phyloP scores from a whole-genome alignment of 1,140 invertebrate genomes.

The Papilio xuthus region DNA sequence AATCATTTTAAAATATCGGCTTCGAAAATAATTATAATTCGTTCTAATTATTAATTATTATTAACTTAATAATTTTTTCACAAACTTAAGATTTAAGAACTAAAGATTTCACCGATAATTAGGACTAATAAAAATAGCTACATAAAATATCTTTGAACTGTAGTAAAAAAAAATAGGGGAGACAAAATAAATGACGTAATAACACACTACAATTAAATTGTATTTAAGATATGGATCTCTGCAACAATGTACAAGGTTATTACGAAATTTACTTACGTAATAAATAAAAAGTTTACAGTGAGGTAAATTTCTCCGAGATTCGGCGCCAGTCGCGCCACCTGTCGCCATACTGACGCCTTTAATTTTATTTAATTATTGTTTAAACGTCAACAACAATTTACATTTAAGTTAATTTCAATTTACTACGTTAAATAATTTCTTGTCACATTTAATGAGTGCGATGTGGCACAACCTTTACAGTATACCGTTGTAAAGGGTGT shows the following conservation, averaged over 20 bases:
- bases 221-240: neutral
- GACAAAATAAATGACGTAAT: no score
- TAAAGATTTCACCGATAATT: no score
- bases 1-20: no score
- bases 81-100: no score
- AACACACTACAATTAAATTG: neutral
- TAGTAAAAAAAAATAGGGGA: no score
- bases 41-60: no score
- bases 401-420: neutral
- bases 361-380: slow-evolving; percentile 14
- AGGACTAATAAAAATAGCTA: no score
- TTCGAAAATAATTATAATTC: no score
- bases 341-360: neutral
- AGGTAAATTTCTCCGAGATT: slow-evolving; percentile 3
- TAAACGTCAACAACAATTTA: slow-evolving; percentile 17
- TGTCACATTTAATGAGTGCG: neutral
- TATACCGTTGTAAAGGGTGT: neutral
- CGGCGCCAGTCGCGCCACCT: slow-evolving; percentile 11
- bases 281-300: slow-evolving; percentile 9
- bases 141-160: no score
- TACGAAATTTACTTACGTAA: slow-evolving; percentile 5
- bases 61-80: no score
- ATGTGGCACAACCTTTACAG: no score
- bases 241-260: neutral
- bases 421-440: neutral